phyloP scores from a whole-genome alignment of 2,888 invertebrate genomes.

The Agrochola macilenta region DNA sequence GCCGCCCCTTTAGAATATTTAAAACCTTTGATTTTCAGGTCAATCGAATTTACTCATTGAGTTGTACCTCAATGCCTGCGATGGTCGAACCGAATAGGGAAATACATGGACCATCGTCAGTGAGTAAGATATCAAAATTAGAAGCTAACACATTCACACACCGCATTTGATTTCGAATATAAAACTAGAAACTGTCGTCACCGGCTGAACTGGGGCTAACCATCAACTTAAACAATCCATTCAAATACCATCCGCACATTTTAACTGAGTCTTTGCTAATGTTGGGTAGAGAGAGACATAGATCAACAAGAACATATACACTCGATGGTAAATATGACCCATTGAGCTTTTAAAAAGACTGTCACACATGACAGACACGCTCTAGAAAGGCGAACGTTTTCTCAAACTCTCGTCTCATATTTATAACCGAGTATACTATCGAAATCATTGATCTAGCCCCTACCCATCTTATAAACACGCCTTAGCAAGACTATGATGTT shows the following conservation, averaged over 20 bases:
- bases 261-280: conserved; percentile 10
- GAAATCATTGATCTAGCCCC: not conserved
- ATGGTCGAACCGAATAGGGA: conserved; percentile 44
- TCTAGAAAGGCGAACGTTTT: not conserved
- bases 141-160: conserved; percentile 66
- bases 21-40: conserved; percentile 43
- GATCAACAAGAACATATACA: conserved; percentile 2
- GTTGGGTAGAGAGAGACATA: conserved; percentile 2
- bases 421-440: not conserved
- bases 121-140: conserved; percentile 60
- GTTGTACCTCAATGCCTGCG: conserved; percentile 39
- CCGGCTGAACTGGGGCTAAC: conserved; percentile 45
- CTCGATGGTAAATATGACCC: not conserved
- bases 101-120: conserved; percentile 49
- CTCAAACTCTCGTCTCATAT: not conserved
- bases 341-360: not conserved
- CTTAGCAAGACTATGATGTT: conserved; percentile 17
- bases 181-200: conserved; percentile 64
- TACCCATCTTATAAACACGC: conserved; percentile 25
- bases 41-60: conserved; percentile 53
- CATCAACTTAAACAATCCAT: conserved; percentile 50
- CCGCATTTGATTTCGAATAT: conserved; percentile 64
- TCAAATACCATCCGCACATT: conserved; percentile 55
- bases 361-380: not conserved
- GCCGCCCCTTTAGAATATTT: conserved; percentile 57